phyloP scores from a whole-genome alignment of 2,113 vertebrate species.

The Coregonus clupeaformis region DNA sequence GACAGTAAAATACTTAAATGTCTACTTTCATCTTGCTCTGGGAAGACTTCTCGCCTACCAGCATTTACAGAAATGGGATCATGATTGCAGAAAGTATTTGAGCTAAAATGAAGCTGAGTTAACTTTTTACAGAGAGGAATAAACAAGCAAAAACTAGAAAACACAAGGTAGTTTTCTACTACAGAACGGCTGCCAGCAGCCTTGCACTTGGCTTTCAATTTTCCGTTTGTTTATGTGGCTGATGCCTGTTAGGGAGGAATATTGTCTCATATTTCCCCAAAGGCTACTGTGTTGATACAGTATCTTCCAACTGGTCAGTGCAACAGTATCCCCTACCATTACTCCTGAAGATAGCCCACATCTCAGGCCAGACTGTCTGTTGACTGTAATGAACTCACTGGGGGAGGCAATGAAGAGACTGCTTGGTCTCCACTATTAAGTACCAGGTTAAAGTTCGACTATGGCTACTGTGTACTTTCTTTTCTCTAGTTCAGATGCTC shows the following conservation, averaged over 20 bases:
- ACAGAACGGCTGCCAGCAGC: not conserved
- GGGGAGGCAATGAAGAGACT: constrained; percentile 45
- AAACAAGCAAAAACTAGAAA: constrained; percentile 17
- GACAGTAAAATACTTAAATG: constrained; percentile 35
- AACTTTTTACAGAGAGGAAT: not conserved
- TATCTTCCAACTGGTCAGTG: constrained; percentile 62
- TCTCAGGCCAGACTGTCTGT: constrained; percentile 47
- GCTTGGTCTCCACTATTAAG: constrained; percentile 32
- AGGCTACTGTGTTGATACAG: constrained; percentile 56
- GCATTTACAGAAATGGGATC: not conserved
- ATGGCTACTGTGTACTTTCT: not conserved
- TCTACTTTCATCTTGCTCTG: constrained; percentile 41
- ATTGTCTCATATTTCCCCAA: constrained; percentile 60
- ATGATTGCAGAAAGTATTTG: constrained; percentile 26
- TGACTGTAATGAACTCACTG: constrained; percentile 63
- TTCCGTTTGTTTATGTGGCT: constrained; percentile 57
- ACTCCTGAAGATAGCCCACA: constrained; percentile 35
- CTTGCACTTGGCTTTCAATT: constrained; percentile 54
- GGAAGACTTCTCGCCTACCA: constrained; percentile 23
- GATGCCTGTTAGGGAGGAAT: constrained; percentile 42
- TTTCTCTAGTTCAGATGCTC: not conserved
- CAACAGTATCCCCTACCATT: constrained; percentile 45
- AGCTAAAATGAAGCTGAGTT: constrained; percentile 21
- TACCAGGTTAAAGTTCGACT: constrained; percentile 8
- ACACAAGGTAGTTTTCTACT: not conserved